Percentiles rank a stretch among this genome's conserved stretches.
phyloP scores from a whole-genome alignment of 2,888 invertebrate species.

The Antheraea yamamai region DNA sequence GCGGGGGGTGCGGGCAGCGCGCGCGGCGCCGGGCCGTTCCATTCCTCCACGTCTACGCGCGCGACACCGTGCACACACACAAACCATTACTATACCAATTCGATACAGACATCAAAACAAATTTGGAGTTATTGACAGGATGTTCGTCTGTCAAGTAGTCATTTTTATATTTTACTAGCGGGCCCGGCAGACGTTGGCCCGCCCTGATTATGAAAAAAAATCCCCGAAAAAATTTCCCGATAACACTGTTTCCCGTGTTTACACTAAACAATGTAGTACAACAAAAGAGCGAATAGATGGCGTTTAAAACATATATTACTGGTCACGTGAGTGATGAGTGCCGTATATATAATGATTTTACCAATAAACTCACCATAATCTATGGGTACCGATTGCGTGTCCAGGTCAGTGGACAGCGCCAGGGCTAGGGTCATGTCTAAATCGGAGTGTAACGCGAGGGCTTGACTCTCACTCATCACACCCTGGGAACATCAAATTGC shows the following conservation, averaged over 20 bases:
- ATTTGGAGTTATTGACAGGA: too few species aligned
- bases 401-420: conserved; percentile 37
- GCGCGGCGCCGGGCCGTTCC: conserved; percentile 44
- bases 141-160: too few species aligned
- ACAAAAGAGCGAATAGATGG: too few species aligned
- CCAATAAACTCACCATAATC: conserved; percentile 45
- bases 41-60: conserved; percentile 41
- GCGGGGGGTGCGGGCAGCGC: conserved; percentile 28
- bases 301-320: too few species aligned
- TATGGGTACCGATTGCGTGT: conserved; percentile 50
- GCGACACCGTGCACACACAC: background rate
- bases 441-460: conserved; percentile 56
- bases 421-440: conserved; percentile 50
- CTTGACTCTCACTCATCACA: conserved; percentile 47
- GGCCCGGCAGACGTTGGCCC: too few species aligned
- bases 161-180: too few species aligned
- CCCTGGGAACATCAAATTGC: conserved; percentile 34
- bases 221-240: too few species aligned
- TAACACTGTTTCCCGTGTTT: too few species aligned
- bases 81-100: too few species aligned
- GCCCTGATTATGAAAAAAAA: too few species aligned
- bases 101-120: too few species aligned
- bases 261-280: too few species aligned
- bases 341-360: background rate
- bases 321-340: background rate